Evolutionary conservation across 2,888 invertebrate genomes (phyloP), one percentile per base, ranked within the genome.

Genomic region (Drosophila parthenogenetica): DNA sequence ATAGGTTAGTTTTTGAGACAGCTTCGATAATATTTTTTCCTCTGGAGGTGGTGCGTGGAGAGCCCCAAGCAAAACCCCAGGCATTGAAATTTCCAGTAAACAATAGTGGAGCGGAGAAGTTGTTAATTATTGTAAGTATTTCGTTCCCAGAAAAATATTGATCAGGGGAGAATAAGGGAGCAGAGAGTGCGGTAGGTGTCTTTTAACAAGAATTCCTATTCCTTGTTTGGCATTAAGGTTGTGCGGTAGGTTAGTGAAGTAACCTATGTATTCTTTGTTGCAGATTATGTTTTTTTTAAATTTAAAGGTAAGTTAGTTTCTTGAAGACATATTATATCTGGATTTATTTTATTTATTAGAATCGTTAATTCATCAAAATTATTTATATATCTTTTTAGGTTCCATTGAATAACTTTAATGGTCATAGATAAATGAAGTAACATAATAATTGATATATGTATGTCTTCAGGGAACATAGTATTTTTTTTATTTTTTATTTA

Each of bases 1-100:
- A 35, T 35, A 13, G 35, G 35, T 35, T 35, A 13, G 35, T 35
- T 35, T 35, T 35, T 40, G 45, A 37, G 43, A 40, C 25, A 19
- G n/a, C 42, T 54, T 35, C 35, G 1, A 48, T 58, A 46, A 58
- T 50, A n/a, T 63, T 54, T 32, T 59, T 64, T 2, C 69, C 53
- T 58, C 58, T 59, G n/a, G 51, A 37, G 39, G 50, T 65, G 25
- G 42, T 29, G 14, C 16, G 5, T 11, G 32, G 29, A 8, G 62
- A 62, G 37, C 70, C 70, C 58, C 63, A 67, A 25, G 55, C 16
- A 14, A 55, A 55, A 14, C 62, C 54, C 59, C 67, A 67, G 13
- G 67, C 32, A 48, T 67, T 72, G 42, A 61, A 72, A 49, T 62
- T 54, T 7, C 69, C 65, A 17, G 43, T 19, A 10, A 60, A 10